Base-by-base conservation (phyloP, 2,113 vertebrate genomes). In the Uria lomvia region DNA sequence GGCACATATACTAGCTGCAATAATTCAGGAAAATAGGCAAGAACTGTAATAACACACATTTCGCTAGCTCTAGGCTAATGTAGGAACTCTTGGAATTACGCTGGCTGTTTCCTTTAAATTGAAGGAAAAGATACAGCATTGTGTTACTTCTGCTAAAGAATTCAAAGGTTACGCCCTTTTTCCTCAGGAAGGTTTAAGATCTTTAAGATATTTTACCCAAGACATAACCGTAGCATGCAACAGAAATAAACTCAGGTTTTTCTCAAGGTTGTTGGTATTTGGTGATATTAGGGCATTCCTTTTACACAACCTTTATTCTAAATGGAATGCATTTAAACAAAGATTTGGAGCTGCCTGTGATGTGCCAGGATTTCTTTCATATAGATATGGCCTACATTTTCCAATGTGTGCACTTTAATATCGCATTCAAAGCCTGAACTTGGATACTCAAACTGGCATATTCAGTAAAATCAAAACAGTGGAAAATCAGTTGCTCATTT, bases 1-100 rank as follows among this genome's bases (percentile, higher is more conserved):
- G 0, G 5, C 23, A 9, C 1, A 7, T 60, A 53, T 24, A 29
- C 6, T 20, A 60, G 27, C 49, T 45, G 16, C 49, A 70, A 4
- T 38, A 76, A 24, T 14, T 68, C 75, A 83, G 59, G 60, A 62
- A 60, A 60, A 75, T 0, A 30, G 47, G 80, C 49, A 82, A 40
- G 11, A 53, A 36, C 24, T 70, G 59, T 6, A 76, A 1, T 8
- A 75, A 32, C n/a, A 52, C 9, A 24, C 23, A 9, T 18, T 75
- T 55, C 47, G 29, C 38, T 16, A 27, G 52, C 71, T 71, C 56
- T 36, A 75, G 66, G 20, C 36, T 38, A 45, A 38, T 9, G 9
- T 4, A 90, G 82, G 40, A 65, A 52, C 50, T 52, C 34, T 26
- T 3, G 26, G 45, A 74, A 47, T 30, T 43, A 34, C 0, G 0